Evolutionary conservation across 2,113 vertebrate species (phyloP).

Genomic region (Apodemus sylvaticus): DNA sequence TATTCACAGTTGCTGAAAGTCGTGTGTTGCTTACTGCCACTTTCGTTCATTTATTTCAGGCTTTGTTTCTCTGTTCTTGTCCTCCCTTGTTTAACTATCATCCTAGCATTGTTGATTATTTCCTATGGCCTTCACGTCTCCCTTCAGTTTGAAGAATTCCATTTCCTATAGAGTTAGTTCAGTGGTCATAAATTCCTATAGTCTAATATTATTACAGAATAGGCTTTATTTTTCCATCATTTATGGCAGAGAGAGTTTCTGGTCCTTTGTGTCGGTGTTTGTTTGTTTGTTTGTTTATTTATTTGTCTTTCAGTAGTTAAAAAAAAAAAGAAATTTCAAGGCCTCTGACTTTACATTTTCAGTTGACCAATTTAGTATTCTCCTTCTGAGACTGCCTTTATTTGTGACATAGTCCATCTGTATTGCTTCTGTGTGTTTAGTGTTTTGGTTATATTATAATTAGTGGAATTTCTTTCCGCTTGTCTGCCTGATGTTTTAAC

Average conservation of each 20-base stretch:
- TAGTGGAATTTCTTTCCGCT: background rate
- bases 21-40: background rate
- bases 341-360: background rate
- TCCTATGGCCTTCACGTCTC: background rate
- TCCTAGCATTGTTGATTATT: background rate
- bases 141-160: background rate
- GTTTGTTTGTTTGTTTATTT: background rate
- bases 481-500: background rate
- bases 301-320: background rate
- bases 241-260: background rate
- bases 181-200: background rate
- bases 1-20: background rate
- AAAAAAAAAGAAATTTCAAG: background rate
- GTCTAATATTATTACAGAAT: background rate
- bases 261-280: background rate
- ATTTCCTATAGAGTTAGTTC: background rate
- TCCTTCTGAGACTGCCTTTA: too few species aligned
- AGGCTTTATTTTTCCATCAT: background rate
- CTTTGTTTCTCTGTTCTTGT: background rate
- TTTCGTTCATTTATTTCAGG: background rate
- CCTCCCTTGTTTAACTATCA: background rate
- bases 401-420: background rate
- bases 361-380: background rate
- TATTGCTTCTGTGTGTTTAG: background rate
- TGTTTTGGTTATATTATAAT: background rate